phyloP scores from a whole-genome alignment of 2,113 vertebrate species.

The Mesoclemmys tuberculata region DNA sequence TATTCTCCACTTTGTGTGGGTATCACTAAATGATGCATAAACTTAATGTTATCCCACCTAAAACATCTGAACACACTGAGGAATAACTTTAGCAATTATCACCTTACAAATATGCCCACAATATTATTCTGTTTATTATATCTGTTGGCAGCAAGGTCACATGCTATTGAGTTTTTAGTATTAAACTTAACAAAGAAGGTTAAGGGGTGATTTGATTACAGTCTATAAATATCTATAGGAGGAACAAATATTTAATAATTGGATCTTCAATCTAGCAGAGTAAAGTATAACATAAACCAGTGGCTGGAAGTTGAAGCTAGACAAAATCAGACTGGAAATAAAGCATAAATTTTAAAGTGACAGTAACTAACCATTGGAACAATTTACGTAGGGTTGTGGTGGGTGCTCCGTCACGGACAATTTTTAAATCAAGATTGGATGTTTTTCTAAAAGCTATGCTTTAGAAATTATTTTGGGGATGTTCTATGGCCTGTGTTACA shows the following conservation, averaged over 20 bases:
- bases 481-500: not conserved
- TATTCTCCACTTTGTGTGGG: not conserved
- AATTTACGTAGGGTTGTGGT: not conserved
- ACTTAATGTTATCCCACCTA: not conserved
- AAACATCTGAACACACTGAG: not conserved
- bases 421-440: not conserved
- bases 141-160: constrained; percentile 1
- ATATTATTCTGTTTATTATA: constrained; percentile 4
- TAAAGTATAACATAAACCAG: not conserved
- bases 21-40: not conserved
- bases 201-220: not conserved
- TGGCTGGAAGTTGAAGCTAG: not conserved
- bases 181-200: not conserved
- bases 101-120: not conserved
- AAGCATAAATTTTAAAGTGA: not conserved
- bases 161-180: not conserved
- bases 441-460: not conserved
- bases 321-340: not conserved
- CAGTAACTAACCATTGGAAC: not conserved
- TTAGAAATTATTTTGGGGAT: not conserved
- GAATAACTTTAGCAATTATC: not conserved
- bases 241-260: not conserved
- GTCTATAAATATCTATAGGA: not conserved
- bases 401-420: not conserved
- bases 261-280: not conserved